Conservation (phyloP, 2,797 vertebrate genomes). For the Propithecus deckenii region DNA sequence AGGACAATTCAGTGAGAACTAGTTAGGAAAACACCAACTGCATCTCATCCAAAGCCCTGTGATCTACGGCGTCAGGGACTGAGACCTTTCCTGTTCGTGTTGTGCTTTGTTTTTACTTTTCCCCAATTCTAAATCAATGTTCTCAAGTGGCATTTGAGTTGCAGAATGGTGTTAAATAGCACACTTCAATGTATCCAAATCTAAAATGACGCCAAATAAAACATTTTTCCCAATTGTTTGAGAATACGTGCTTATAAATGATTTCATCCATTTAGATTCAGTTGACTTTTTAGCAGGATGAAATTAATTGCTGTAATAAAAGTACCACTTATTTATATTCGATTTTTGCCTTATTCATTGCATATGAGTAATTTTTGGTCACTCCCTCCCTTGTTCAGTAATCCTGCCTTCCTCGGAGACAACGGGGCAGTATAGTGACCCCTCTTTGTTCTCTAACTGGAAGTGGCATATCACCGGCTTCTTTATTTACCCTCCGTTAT, state of each 20-base stretch:
- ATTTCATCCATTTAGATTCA: conserved; percentile 47
- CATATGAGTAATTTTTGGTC: background rate
- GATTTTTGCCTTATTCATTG: background rate
- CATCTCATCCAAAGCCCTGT: background rate
- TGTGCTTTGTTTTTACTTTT: background rate
- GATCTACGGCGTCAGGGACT: background rate
- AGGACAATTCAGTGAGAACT: background rate
- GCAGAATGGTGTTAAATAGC: background rate
- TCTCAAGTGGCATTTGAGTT: background rate
- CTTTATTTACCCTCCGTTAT: conserved; percentile 23
- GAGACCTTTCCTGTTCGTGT: background rate
- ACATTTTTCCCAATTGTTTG: background rate
- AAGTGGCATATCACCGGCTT: background rate
- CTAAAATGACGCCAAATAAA: background rate
- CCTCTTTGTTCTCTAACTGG: background rate
- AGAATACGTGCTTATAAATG: background rate
- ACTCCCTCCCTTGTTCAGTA: background rate
- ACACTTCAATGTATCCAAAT: background rate
- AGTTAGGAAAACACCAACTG: background rate
- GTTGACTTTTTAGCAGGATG: background rate
- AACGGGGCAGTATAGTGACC: background rate
- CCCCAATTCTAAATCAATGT: background rate
- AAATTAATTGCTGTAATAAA: conserved; percentile 33
- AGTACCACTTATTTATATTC: background rate
- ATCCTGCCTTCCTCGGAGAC: background rate